Conservation (phyloP, 2,113 vertebrate species). For the Heliornis fulica region DNA sequence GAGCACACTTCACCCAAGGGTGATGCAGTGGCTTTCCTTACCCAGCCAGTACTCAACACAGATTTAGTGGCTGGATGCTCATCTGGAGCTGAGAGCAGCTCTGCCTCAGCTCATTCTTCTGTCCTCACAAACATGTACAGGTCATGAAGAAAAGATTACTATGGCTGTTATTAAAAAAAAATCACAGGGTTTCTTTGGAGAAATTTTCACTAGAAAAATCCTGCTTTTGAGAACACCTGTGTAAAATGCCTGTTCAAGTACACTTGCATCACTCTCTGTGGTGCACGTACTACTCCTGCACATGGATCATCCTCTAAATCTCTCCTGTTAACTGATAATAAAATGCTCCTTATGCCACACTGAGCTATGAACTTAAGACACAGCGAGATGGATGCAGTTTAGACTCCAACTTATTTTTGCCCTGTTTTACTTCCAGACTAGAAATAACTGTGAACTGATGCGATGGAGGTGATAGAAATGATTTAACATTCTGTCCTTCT, state of each 20-base stretch:
- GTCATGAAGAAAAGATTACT: not conserved
- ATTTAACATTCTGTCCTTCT: not conserved
- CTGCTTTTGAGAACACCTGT: not conserved
- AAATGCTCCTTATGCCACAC: not conserved
- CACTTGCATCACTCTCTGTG: not conserved
- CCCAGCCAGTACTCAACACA: not conserved
- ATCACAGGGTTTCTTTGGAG: not conserved
- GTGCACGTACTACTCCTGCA: not conserved
- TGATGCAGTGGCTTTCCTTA: not conserved
- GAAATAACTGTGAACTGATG: not conserved
- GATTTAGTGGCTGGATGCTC: not conserved
- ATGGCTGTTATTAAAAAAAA: not conserved
- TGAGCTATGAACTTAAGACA: not conserved
- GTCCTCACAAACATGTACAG: not conserved
- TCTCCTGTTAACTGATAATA: not conserved
- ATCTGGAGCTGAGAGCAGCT: not conserved
- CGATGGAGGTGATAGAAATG: not conserved
- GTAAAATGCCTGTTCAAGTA: not conserved
- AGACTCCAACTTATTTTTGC: not conserved
- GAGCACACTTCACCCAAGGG: not conserved
- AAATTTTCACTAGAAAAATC: not conserved
- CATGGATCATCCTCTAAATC: not conserved
- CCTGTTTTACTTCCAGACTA: not conserved
- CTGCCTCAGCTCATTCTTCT: not conserved
- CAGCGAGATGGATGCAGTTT: not conserved